Evolutionary conservation across 2,113 vertebrate genomes (phyloP).

Genomic region (Ceyx cyanopectus): DNA sequence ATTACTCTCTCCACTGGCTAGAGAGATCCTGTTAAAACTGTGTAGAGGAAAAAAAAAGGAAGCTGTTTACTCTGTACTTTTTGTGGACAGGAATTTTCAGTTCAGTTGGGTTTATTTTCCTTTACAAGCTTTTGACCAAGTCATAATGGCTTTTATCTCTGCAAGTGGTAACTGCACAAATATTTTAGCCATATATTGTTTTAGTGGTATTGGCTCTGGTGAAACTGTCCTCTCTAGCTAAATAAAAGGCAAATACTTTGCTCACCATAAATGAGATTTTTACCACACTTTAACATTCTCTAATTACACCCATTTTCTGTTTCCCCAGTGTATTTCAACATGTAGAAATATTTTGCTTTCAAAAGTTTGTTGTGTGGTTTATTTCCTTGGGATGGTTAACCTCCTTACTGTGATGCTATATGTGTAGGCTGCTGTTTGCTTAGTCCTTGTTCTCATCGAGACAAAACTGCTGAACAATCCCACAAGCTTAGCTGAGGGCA

Average conservation of each 20-base stretch:
- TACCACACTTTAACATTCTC: background rate
- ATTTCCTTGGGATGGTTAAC: background rate
- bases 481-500: background rate
- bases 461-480: background rate
- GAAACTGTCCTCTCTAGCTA: background rate
- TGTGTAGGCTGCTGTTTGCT: background rate
- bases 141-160: background rate
- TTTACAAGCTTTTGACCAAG: background rate
- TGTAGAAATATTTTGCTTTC: background rate
- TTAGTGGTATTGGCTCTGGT: background rate
- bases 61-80: background rate
- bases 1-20: background rate
- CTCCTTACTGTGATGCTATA: background rate
- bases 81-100: background rate
- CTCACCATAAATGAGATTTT: background rate
- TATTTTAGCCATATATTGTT: background rate
- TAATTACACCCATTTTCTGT: background rate
- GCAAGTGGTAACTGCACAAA: background rate
- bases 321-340: background rate
- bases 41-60: background rate
- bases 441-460: background rate
- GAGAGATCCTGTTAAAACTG: background rate
- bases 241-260: background rate
- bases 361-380: background rate
- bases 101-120: background rate